Percentiles rank a stretch among this genome's conserved stretches.
Evolutionary conservation across 2,797 vertebrate genomes (phyloP).

Genomic region (Phoeniculus purpureus): DNA sequence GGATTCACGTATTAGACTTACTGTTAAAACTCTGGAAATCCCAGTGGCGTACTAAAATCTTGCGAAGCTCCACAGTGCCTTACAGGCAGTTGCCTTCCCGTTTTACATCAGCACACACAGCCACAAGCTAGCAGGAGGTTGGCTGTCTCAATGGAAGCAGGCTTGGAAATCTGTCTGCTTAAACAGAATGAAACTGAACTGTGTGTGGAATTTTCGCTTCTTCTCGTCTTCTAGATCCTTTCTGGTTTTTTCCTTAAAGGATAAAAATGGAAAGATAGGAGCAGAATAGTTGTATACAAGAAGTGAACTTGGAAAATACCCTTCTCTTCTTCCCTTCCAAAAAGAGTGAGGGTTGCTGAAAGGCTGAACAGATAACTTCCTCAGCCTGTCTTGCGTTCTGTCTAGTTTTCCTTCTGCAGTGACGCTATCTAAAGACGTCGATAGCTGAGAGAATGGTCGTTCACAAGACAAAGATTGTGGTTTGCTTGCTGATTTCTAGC

Average conservation of each 20-base stretch:
- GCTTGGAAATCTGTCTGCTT: conserved; percentile 48
- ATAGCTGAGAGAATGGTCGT: neutral
- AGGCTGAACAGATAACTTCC: neutral
- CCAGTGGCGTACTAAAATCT: conserved; percentile 74
- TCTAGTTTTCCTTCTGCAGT: too few species aligned
- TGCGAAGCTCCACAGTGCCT: conserved; percentile 20
- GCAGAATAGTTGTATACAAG: neutral
- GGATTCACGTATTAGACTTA: conserved; percentile 72
- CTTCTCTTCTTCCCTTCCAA: neutral
- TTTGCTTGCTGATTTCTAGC: neutral
- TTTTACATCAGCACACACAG: neutral
- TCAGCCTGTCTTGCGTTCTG: neutral
- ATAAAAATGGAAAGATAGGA: neutral
- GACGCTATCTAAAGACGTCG: neutral
- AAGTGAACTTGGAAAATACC: neutral
- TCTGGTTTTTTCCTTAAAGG: neutral
- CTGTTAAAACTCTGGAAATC: conserved; percentile 74
- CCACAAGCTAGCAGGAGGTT: conserved; percentile 32
- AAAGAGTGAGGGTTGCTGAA: neutral
- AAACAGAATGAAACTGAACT: neutral
- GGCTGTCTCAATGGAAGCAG: conserved; percentile 68
- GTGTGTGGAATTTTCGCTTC: neutral
- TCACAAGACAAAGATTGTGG: neutral
- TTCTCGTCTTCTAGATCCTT: neutral
- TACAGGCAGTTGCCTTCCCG: conserved; percentile 59